Evolutionary conservation across 2,888 invertebrate species (phyloP), one percentile per base, ranked within the genome.

Genomic region (Tenthredo distinguenda): DNA sequence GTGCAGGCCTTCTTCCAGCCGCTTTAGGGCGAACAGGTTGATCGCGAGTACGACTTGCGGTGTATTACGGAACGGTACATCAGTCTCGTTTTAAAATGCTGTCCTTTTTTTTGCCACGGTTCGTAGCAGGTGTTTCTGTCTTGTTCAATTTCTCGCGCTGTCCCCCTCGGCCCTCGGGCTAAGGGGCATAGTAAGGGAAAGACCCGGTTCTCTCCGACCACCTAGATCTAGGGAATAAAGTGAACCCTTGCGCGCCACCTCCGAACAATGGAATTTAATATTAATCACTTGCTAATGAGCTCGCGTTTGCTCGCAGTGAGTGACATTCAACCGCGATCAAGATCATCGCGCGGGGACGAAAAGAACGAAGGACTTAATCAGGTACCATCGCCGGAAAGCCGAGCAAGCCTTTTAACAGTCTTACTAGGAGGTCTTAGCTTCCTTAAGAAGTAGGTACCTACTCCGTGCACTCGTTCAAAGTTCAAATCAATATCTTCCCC

Each of bases 271-370:
- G 89, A 90, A 90, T 92, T 91, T 92, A 91, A 91, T 91, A 92
- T 92, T 92, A 92, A 92, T 92, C 91, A 90, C 91, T 88, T 87
- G 91, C 91, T 93, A 92, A 93, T 91, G 92, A 92, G 91, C 90
- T 87, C 86, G 87, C 88, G 87, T 87, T 86, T 88, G 87, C 85
- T 79, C 76, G 10, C 79, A n/a, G 55, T n/a, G 79, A 34, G 58
- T 71, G 83, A 83, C 83, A 74, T 58, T 84, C 37, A 74, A 55
- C 72, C 72, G 47, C 47, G 83, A 83, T 83, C 43, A 71, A 83
- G 74, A 76, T 76, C 84, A 12, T n/a, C 58, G 84, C 26, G 10
- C 65, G 82, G 50, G 79, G 50, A 85, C 84, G 87, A 83, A 58
- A 85, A 50, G 79, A 65, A 86, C 72, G 37, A 62, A 68, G 31